Evolutionary conservation across 2,113 vertebrate species (phyloP).

Genomic region (Brachionichthys hirsutus): DNA sequence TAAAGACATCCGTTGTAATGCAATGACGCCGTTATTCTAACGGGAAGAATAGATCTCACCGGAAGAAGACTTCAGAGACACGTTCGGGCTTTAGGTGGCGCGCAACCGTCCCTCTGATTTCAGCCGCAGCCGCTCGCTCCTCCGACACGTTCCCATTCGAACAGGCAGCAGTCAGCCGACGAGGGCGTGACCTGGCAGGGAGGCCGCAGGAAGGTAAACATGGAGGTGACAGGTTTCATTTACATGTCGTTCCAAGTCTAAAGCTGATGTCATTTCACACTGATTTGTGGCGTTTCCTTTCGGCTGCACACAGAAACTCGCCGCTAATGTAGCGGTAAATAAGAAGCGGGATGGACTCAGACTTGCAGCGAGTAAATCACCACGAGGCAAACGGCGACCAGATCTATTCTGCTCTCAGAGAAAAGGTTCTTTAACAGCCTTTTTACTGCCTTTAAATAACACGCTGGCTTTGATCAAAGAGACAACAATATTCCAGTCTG

Average conservation of each 20-base stretch:
- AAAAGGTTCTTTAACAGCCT: constrained; percentile 47
- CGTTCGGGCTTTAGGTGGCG: not conserved
- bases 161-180: constrained; percentile 22
- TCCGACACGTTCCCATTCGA: constrained; percentile 8
- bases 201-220: constrained; percentile 43
- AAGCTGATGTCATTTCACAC: constrained; percentile 68
- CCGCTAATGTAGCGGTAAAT: constrained; percentile 69
- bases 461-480: constrained; percentile 18
- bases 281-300: constrained; percentile 55
- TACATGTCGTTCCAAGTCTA: constrained; percentile 62
- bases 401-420: constrained; percentile 52
- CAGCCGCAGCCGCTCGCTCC: constrained; percentile 19
- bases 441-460: constrained; percentile 34
- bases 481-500: not conserved
- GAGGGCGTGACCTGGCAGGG: constrained; percentile 24
- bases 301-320: constrained; percentile 18
- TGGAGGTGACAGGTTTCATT: constrained; percentile 63
- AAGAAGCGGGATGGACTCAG: constrained; percentile 58
- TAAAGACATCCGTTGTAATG: too few relatives aligned
- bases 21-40: too few relatives aligned
- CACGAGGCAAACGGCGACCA: constrained; percentile 44
- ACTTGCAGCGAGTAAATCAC: constrained; percentile 65
- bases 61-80: too few relatives aligned
- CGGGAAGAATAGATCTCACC: too few relatives aligned
- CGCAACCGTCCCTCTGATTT: constrained; percentile 24